phyloP scores from a whole-genome alignment of 2,888 invertebrate species.

The Parnassius apollo region DNA sequence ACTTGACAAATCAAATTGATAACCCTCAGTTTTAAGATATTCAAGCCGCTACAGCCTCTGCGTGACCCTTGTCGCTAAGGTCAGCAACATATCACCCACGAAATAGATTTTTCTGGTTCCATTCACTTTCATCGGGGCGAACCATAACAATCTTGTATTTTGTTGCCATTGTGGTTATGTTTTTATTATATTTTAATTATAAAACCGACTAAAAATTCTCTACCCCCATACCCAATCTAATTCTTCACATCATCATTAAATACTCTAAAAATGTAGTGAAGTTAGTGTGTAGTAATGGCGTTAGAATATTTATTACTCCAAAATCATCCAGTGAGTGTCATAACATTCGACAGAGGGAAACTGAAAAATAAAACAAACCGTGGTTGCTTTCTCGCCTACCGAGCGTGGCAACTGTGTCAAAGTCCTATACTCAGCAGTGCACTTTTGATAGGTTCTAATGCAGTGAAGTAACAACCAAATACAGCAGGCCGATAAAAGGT shows the following conservation, averaged over 20 bases:
- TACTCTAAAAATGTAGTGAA: too few relatives aligned
- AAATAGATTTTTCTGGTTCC: constrained; percentile 87
- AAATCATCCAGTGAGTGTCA: too few relatives aligned
- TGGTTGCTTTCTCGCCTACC: too few relatives aligned
- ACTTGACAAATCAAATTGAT: constrained; percentile 82
- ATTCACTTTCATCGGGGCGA: constrained; percentile 88
- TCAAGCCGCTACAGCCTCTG: constrained; percentile 86
- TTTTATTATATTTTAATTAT: constrained; percentile 31
- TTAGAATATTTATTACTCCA: too few relatives aligned
- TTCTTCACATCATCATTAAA: constrained; percentile 10
- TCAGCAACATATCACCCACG: constrained; percentile 88
- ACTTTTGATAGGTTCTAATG: too few relatives aligned
- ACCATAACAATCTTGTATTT: constrained; percentile 86
- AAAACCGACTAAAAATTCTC: constrained; percentile 33
- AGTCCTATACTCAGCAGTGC: too few relatives aligned
- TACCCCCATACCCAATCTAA: neutral
- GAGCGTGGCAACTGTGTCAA: too few relatives aligned
- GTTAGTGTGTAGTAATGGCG: too few relatives aligned
- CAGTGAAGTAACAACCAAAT: too few relatives aligned
- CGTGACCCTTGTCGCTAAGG: constrained; percentile 84
- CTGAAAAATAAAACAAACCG: too few relatives aligned
- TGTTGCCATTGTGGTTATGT: constrained; percentile 50
- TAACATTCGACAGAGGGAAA: too few relatives aligned
- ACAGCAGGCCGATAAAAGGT: too few relatives aligned
- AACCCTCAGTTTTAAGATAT: constrained; percentile 84